phyloP scores from a whole-genome alignment of 2,113 vertebrate genomes.

The Raphicerus campestris region DNA sequence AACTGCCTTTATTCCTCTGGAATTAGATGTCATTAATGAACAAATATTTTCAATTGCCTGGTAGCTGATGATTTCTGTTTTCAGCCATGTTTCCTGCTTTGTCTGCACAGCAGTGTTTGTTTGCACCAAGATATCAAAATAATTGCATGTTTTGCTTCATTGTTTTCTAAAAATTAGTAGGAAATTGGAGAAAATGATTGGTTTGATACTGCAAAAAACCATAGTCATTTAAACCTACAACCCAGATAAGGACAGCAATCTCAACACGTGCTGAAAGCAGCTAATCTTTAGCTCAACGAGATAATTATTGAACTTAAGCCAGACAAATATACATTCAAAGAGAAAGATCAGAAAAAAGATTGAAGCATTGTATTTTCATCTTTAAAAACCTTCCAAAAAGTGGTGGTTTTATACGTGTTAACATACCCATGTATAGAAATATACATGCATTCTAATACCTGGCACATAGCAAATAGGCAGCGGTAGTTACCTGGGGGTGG shows the following conservation, averaged over 20 bases:
- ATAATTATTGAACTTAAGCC: background rate
- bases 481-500: background rate
- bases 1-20: background rate
- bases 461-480: background rate
- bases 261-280: background rate
- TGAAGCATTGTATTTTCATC: background rate
- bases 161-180: conserved; percentile 60
- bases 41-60: background rate
- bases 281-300: background rate
- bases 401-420: background rate
- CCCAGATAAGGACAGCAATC: background rate
- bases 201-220: conserved; percentile 15
- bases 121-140: conserved; percentile 40
- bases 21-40: background rate
- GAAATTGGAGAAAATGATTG: conserved; percentile 62
- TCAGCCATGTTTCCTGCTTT: background rate
- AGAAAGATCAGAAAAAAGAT: background rate
- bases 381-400: background rate
- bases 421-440: background rate
- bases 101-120: conserved; percentile 39
- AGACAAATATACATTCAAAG: background rate
- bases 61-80: background rate
- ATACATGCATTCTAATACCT: background rate
- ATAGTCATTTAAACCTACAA: conserved; percentile 33
- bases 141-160: conserved; percentile 55